phyloP scores from a whole-genome alignment of 2,797 vertebrate species.

The Syndactyla subalaris region DNA sequence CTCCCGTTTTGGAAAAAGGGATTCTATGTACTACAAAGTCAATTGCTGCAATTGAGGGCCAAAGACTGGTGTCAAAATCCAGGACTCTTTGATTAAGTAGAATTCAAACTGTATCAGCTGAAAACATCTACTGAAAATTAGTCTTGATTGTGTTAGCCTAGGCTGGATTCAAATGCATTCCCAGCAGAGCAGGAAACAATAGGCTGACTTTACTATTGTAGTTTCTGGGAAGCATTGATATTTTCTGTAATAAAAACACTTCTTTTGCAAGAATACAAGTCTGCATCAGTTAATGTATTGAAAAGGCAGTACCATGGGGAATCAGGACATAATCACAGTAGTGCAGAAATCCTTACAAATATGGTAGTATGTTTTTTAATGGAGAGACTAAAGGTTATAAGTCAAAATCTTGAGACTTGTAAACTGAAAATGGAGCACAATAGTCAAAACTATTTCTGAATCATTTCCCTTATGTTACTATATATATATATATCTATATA shows the following conservation, averaged over 20 bases:
- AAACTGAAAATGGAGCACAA: not conserved
- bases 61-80: not conserved
- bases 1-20: not conserved
- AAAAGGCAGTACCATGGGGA: not conserved
- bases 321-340: not conserved
- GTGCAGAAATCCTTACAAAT: not conserved
- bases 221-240: not conserved
- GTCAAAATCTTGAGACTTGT: not conserved
- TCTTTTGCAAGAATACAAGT: not conserved
- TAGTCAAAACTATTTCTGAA: not conserved
- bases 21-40: not conserved
- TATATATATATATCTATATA: fast-evolving
- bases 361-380: not conserved
- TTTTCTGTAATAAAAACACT: not conserved
- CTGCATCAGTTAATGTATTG: not conserved
- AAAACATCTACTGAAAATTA: not conserved
- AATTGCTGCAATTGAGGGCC: not conserved
- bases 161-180: not conserved
- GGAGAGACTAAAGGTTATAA: not conserved
- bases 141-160: not conserved
- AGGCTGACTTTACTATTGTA: not conserved
- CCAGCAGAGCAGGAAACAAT: not conserved
- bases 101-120: not conserved
- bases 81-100: not conserved
- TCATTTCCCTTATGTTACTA: not conserved